Evolutionary conservation across 2,888 invertebrate genomes (phyloP), one percentile per base, ranked within the genome.

Genomic region (Apotomis capreana): DNA sequence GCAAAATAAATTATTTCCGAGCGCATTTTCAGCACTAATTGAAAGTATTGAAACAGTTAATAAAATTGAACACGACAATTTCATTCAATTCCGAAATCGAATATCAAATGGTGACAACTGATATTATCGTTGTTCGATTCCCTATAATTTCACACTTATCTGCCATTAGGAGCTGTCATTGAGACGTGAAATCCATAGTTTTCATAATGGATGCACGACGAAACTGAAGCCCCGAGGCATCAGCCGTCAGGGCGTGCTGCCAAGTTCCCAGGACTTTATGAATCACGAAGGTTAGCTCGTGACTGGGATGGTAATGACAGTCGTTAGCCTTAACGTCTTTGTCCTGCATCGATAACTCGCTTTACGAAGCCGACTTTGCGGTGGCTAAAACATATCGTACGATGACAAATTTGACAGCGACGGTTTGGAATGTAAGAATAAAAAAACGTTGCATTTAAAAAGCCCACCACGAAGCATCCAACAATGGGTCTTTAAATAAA

Each of bases 301-400:
- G 87, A 84, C 83, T 78, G 63, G 83, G 77, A 75, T 87, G 75
- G 79, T 81, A 84, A 83, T 81, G 75, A 78, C 69, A 72, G 74
- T 68, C 70, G 70, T 75, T 77, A 78, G 77, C 79, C 78, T 77
- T 77, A 75, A 70, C 76, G 80, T 76, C 82, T 84, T 83, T 84
- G 82, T 84, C 80, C 78, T 77, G 76, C 62, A 60, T 73, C 60
- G 71, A 68, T 63, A 75, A 70, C 15, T 67, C 69, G 74, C 69
- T 74, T 80, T 77, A 76, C 77, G 78, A 74, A 80, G 78, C 78
- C 74, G 68, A 68, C 26, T 75, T 40, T 58, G 51, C 67, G 36
- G 46, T 49, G 26, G 13, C 36, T 46, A 6, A 61, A 64, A 54
- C 37, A 40, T 63, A 13, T 44, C 58, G 36, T 58, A 13, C 46